Evolutionary conservation across 2,888 invertebrate species (phyloP).

Genomic region (Megalurothrips usitatus): DNA sequence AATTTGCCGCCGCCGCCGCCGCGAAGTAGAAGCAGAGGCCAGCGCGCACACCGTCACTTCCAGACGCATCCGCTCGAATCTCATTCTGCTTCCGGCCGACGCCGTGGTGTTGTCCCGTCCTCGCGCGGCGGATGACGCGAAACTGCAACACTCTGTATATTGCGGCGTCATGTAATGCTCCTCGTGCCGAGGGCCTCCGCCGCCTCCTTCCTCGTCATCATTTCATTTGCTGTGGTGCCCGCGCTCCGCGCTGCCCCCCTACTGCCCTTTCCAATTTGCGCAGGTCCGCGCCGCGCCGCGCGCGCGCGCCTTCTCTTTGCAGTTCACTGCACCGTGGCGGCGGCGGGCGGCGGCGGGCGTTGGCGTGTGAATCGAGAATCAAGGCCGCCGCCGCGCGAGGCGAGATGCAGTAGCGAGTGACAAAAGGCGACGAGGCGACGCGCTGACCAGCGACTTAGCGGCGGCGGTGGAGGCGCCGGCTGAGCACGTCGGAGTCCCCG

Average conservation of each 20-base stretch:
- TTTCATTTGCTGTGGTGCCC: neutral
- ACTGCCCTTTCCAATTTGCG: neutral
- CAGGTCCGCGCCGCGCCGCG: neutral
- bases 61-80: too few relatives aligned
- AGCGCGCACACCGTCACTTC: too few relatives aligned
- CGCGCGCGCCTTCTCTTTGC: neutral
- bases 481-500: neutral
- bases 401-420: too few relatives aligned
- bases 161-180: too few relatives aligned
- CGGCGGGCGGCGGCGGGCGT: neutral
- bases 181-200: too few relatives aligned
- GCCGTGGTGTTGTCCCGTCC: too few relatives aligned
- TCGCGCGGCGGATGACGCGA: too few relatives aligned
- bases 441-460: neutral
- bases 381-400: neutral
- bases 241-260: neutral
- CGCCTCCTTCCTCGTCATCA: neutral
- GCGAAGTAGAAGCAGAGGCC: too few relatives aligned
- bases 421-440: neutral
- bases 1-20: too few relatives aligned
- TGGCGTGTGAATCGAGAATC: neutral
- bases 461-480: neutral
- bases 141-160: too few relatives aligned
- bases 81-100: too few relatives aligned
- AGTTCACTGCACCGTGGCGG: neutral